Evolutionary conservation across 1,140 invertebrate genomes (phyloP), one percentile per base, ranked within the genome.

Genomic region (Oryctes rhinoceros): DNA sequence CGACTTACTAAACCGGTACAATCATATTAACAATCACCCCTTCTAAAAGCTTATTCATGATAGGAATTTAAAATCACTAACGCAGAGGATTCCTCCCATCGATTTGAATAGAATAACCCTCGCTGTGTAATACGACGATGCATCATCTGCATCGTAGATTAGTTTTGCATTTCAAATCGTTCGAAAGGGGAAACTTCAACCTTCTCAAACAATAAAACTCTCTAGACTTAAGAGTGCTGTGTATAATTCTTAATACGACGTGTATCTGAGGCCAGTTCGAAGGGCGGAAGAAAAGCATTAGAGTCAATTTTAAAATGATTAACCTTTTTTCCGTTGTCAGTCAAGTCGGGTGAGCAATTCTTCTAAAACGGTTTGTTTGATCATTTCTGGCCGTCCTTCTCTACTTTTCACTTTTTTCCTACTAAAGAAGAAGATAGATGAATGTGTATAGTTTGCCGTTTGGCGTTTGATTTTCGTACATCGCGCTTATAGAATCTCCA

Each of bases 231-330:
- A 44, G 39, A 5, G 39, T 44, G 1, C 9, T 44, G 39, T 44
- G 39, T 44, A 30, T 30, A 30, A 30, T 30, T 30, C n/a, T 53
- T 53, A 53, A 53, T 53, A 53, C n/a, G 5, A 44, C 39, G 39
- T 44, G 9, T 44, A 44, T 44, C 39, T 44, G 39, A 44, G 39
- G 3, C 39, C 39, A 10, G 9, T 10, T 44, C 39, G 39, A 62
- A 62, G 20, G 53, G 53, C 53, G 53, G 53, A 62, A 62, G 53
- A 62, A 4, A 62, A 7, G 4, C 53, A 62, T 62, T 62, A 62
- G 53, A 62, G 53, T 62, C 53, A 62, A 62, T 62, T 62, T 62
- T 62, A 62, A 62, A 62, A 62, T 62, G 53, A 62, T 62, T 62
- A 62, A 62, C 53, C 53, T 44, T 62, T 62, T 62, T 62, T 62